Percentiles rank a stretch among this genome's conserved stretches.
Conservation (phyloP, 2,113 vertebrate species). For the Lepus europaeus region DNA sequence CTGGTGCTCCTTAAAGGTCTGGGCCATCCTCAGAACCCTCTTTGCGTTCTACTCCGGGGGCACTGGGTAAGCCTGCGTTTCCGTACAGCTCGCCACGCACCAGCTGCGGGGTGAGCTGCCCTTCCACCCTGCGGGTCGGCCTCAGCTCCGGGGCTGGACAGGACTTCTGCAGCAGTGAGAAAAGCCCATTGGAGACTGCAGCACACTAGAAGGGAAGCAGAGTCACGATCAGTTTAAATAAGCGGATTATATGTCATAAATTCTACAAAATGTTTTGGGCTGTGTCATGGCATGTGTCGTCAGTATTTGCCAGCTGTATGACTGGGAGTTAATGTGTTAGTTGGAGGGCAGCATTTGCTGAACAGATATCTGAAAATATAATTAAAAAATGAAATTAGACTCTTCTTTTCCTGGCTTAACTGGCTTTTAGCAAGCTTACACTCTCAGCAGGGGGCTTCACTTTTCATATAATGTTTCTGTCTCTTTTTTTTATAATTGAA, state of each 20-base stretch:
- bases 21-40: neutral
- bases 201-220: neutral
- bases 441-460: neutral
- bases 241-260: constrained; percentile 14
- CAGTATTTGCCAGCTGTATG: constrained; percentile 25
- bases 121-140: neutral
- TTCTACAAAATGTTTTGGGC: constrained; percentile 2
- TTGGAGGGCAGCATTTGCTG: constrained; percentile 43
- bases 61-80: neutral
- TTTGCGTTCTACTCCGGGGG: neutral
- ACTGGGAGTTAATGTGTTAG: constrained; percentile 17
- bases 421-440: constrained; percentile 51
- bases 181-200: constrained; percentile 11
- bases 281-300: neutral
- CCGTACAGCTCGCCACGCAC: neutral
- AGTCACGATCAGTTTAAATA: constrained; percentile 59
- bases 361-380: constrained; percentile 41
- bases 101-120: neutral
- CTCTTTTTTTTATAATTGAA: constrained; percentile 51
- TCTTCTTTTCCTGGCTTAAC: neutral
- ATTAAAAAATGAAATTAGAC: constrained; percentile 48
- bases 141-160: neutral
- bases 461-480: constrained; percentile 27
- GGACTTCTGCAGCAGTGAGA: neutral
- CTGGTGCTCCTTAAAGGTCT: neutral